Base-by-base conservation (phyloP, 2,797 vertebrate genomes). In the Cyclopterus lumpus region DNA sequence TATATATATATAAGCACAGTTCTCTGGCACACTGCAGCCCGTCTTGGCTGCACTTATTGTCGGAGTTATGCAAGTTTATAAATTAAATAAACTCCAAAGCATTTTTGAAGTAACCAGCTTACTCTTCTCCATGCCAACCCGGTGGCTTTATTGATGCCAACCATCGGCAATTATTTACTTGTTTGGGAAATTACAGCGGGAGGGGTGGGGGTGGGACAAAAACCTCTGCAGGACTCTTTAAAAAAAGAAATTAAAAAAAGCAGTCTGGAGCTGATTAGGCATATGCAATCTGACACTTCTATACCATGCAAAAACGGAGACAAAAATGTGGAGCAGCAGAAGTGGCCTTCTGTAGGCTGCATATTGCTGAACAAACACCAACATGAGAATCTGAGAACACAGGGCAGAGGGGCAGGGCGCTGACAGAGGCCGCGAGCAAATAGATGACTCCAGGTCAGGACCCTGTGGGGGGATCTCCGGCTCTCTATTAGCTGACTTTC, bases 101-200 rank as follows among this genome's bases (percentile, higher is more conserved):
- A 30, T 57, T 75, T 80, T 75, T 66, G 58, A 79, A 34, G 53
- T 80, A 82, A 89, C 46, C 57, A 87, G 75, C 77, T 80, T 79
- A 26, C 36, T 44, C 40, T 30, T 55, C 28, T 53, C 30, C 22
- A 51, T 85, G 76, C 89, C 90, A 86, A 70, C 77, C 64, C 48
- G 34, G n/a, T 11, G 0, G 40, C 49, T 69, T 71, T 76, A 67
- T 60, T 77, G 65, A 75, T 77, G 83, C 88, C 83, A 86, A 73
- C 59, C 54, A 40, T 70, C 1, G 48, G 60, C 77, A 86, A 68
- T n/a, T 73, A 71, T 89, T 86, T 85, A 90, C 89, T 89, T 88
- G 57, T 91, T 81, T 92, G 88, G 87, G 24, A 58, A 58, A 71
- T 84, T 81, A 73, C 48, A 70, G 66, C 30, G 1, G 42, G 42